Evolutionary conservation across 2,113 vertebrate genomes (phyloP).

Genomic region (Brachyistius frenatus): DNA sequence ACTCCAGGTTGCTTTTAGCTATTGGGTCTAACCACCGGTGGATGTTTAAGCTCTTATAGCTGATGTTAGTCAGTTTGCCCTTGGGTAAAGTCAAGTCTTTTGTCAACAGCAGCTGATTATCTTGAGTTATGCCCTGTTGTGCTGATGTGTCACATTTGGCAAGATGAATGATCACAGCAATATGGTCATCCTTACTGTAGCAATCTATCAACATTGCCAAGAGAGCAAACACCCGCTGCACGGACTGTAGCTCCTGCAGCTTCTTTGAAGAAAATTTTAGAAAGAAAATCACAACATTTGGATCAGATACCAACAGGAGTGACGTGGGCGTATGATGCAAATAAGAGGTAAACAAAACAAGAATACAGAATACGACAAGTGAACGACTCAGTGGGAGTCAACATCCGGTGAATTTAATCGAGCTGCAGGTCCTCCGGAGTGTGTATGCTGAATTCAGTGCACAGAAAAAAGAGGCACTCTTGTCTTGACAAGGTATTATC

Average conservation of each 20-base stretch:
- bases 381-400: neutral
- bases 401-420: constrained; percentile 2
- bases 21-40: constrained; percentile 52
- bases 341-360: neutral
- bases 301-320: constrained; percentile 15
- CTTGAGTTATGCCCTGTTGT: constrained; percentile 79
- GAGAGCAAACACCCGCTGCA: constrained; percentile 26
- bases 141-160: constrained; percentile 74
- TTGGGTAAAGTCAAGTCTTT: constrained; percentile 60
- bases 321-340: neutral
- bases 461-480: neutral
- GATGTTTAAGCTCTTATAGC: constrained; percentile 20
- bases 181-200: constrained; percentile 75
- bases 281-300: neutral
- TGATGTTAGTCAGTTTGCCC: constrained; percentile 44
- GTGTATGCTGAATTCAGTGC: neutral
- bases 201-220: constrained; percentile 73
- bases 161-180: constrained; percentile 82
- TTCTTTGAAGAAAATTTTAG: constrained; percentile 18
- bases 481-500: neutral
- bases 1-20: constrained; percentile 10
- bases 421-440: neutral
- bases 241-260: neutral
- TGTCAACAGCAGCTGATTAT: constrained; percentile 56
- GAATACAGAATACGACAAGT: too few species aligned